Base-by-base conservation (phyloP, 2,113 vertebrate genomes). In the Oryzias curvinotus region DNA sequence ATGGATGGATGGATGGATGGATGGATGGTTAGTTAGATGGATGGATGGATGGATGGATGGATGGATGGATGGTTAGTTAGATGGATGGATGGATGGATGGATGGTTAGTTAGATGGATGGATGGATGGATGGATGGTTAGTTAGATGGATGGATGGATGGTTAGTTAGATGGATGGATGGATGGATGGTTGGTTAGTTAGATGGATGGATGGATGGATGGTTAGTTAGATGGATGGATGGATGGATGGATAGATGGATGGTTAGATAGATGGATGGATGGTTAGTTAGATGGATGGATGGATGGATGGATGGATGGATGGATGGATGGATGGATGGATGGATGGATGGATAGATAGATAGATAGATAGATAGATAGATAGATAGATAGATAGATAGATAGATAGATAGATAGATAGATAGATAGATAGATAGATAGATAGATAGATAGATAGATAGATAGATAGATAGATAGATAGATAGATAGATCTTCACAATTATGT, bases 391-490 rank as follows among this genome's bases (percentile, higher is more conserved):
- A 30, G 51, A 52, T 52, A 30, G 51, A 52, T 52, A 30, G 50
- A 52, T 52, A 26, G 50, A 52, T 52, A 26, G 50, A 52, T 52
- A 26, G 50, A 52, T 52, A 26, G 50, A 52, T 52, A 30, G 51
- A 52, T 52, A 30, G 51, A 52, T 52, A 30, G 51, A 52, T 52
- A 52, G 51, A 52, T 52, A 52, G 51, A 52, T 52, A 28, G 25
- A 52, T 28, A 52, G 51, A 52, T 28, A 52, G 51, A 52, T 28
- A 52, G 51, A 53, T n/a, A 53, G 26, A 53, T n/a, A 53, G 26
- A 53, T 28, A 52, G 51, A 52, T 28, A 53, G 52, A 53, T 30
- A 30, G 52, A 53, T n/a, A 53, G 52, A 53, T n/a, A 53, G 28
- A 41, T 18, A 53, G 28, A 41, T 47, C 0, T 47, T 47, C 43